phyloP scores from a whole-genome alignment of 2,113 vertebrate genomes.

The Phrynosoma blainvillii region DNA sequence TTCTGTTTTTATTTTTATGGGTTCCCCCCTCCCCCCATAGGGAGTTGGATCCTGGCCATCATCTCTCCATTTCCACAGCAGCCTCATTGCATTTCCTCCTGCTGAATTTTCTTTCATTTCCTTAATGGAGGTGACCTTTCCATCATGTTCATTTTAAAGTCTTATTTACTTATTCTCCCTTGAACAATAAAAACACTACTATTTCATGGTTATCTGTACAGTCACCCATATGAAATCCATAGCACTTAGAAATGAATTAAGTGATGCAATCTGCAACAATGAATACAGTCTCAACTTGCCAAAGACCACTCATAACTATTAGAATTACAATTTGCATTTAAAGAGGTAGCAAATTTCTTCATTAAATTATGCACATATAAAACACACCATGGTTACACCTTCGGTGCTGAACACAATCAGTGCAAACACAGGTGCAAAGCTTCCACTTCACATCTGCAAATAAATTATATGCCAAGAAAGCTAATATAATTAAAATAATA shows the following conservation, averaged over 20 bases:
- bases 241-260: slow-evolving; percentile 40
- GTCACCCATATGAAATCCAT: not conserved
- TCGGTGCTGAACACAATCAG: slow-evolving; percentile 29
- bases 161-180: slow-evolving; percentile 37
- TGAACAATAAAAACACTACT: slow-evolving; percentile 18
- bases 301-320: not conserved
- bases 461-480: slow-evolving; percentile 39
- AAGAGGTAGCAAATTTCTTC: slow-evolving; percentile 26
- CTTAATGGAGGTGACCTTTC: slow-evolving; percentile 27
- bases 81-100: not conserved
- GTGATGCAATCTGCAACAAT: slow-evolving; percentile 28
- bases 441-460: slow-evolving; percentile 41
- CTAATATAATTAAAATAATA: slow-evolving; percentile 58
- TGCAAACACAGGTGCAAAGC: slow-evolving; percentile 26
- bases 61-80: not conserved
- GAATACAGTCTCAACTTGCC: not conserved
- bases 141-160: not conserved
- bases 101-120: not conserved
- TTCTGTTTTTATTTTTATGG: too few relatives aligned
- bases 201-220: slow-evolving; percentile 14
- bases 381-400: not conserved
- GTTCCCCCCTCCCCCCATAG: not conserved
- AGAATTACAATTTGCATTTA: slow-evolving; percentile 38
- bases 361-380: slow-evolving; percentile 43
- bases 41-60: not conserved